Base-by-base conservation (phyloP, 2,113 vertebrate species). In the Ifrita kowaldi region DNA sequence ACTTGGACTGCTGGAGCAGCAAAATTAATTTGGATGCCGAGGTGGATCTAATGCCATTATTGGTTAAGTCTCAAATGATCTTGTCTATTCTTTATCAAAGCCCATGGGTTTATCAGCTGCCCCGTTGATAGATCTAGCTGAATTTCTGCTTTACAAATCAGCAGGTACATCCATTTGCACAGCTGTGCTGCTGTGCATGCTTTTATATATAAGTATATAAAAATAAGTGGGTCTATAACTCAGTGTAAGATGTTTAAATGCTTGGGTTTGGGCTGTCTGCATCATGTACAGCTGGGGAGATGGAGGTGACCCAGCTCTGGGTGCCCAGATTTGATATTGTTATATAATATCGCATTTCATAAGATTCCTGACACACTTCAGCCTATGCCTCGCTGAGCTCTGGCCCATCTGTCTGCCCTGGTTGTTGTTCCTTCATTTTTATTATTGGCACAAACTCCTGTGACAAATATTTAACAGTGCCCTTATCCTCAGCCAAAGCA, bases 1-100 rank as follows among this genome's bases (percentile, higher is more conserved):
- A 9, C 69, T 60, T 0, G 0, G 56, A 6, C 39, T 2, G 3
- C 62, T 70, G 62, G 16, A 65, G 41, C 50, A 41, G 18, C n/a
- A 52, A 2, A 57, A 62, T 75, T 14, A 18, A 47, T 57, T 30
- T 27, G 50, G 41, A 44, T 42, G 18, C 65, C 0, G 3, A 33
- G 41, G 13, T 73, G 42, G 41, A 46, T 63, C 22, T 73, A 15
- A 41, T 22, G 78, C 18, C 7, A 2, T 37, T 78, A 18, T 12
- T 44, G n/a, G 50, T 67, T 46, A 69, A 33, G 16, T 71, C 77
- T 83, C 41, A 50, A 19, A 42, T 39, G 20, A 52, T 69, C 26
- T 70, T 3, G 30, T 39, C 28, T 42, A 4, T 35, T 27, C 67
- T 68, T 47, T 59, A 16, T 52, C 32, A 84, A 49, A 79, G 16